Percentiles rank a stretch among this genome's conserved stretches.
These are phyloP conservation scores for Cyprinus carpio DNA, from an alignment of 2,113 vertebrate genomes.

Conservation along the genomic window DNA sequence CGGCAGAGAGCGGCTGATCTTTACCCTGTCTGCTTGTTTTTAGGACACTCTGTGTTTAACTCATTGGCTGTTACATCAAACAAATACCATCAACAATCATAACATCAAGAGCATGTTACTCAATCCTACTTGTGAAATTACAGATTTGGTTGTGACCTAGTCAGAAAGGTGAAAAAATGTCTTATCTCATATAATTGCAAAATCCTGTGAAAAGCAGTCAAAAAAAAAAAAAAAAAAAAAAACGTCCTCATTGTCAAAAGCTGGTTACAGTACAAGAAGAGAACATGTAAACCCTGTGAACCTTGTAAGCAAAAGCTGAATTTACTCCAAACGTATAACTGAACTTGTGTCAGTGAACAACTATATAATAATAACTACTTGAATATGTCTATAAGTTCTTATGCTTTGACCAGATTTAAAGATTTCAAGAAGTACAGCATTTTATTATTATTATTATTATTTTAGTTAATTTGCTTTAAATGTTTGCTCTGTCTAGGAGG, in stretches of 20 bases:
- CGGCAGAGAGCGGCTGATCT: constrained; percentile 35
- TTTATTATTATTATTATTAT: too few species aligned
- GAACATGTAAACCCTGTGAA: neutral
- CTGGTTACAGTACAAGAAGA: neutral
- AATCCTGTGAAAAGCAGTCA: neutral
- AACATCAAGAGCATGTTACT: neutral
- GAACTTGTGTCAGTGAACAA: too few species aligned
- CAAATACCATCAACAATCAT: too few species aligned
- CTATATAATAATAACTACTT: too few species aligned
- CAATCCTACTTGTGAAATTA: neutral
- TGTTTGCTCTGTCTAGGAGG: neutral
- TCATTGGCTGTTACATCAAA: constrained; percentile 3
- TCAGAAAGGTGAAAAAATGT: neutral
- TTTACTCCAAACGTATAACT: too few species aligned
- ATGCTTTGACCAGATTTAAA: too few species aligned
- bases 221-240: too few species aligned
- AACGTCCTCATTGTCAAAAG: neutral
- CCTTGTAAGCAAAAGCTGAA: neutral
- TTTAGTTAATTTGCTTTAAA: too few species aligned
- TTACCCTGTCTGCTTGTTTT: constrained; percentile 35
- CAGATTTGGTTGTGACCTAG: neutral
- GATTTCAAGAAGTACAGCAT: too few species aligned
- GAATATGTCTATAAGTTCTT: too few species aligned
- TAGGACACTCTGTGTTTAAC: neutral
- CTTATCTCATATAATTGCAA: neutral